These are phyloP conservation scores for Tichodroma muraria DNA, from an alignment of 2,113 vertebrate genomes.

Conservation along the genomic window DNA sequence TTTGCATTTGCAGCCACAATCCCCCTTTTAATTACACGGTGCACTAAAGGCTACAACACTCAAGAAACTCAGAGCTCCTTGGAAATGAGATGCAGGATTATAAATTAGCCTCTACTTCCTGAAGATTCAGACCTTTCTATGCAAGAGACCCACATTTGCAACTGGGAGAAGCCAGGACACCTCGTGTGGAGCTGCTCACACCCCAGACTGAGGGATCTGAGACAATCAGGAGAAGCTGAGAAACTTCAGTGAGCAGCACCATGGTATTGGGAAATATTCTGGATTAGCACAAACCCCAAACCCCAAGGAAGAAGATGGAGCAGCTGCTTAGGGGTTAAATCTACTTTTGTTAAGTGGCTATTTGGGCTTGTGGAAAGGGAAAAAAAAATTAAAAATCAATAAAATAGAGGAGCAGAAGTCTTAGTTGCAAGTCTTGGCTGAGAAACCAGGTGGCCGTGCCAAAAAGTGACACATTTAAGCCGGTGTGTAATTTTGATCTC, in stretches of 20 bases:
- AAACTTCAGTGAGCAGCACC: background rate
- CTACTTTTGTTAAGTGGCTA: background rate
- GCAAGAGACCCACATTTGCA: background rate
- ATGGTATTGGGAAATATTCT: accelerated
- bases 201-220: background rate
- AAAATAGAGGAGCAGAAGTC: slow-evolving; percentile 26
- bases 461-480: slow-evolving; percentile 13
- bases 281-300: background rate
- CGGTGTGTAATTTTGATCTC: slow-evolving; percentile 49
- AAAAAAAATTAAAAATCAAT: background rate
- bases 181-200: background rate
- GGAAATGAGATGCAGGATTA: background rate
- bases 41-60: background rate
- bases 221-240: background rate
- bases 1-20: background rate
- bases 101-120: background rate
- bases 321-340: background rate
- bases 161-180: background rate
- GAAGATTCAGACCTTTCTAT: background rate
- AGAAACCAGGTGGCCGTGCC: background rate
- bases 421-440: slow-evolving; percentile 40
- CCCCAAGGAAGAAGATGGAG: background rate
- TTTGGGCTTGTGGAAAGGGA: background rate
- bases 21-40: background rate
- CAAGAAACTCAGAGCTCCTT: background rate